Conservation (phyloP, 2,797 vertebrate genomes). For the Cyprinodon diabolis region DNA sequence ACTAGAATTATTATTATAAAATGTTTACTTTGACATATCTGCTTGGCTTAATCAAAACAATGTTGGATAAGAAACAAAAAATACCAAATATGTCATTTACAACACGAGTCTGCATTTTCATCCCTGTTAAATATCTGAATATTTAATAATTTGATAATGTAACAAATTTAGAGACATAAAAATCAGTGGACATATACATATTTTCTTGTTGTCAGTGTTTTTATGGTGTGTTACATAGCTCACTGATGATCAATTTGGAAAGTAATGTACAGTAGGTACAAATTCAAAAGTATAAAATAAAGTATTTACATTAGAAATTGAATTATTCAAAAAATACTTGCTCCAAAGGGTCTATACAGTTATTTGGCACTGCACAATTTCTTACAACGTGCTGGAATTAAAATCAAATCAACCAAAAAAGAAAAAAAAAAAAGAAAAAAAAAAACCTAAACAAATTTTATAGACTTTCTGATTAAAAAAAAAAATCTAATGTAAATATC, state of each 20-base stretch:
- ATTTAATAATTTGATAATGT: neutral
- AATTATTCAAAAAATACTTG: neutral
- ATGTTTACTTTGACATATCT: neutral
- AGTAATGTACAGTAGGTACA: neutral
- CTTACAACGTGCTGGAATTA: conserved; percentile 17
- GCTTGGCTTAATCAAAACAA: neutral
- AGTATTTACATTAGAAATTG: conserved; percentile 8
- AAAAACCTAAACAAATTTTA: neutral
- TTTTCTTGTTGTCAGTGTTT: neutral
- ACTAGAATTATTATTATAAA: too few relatives aligned
- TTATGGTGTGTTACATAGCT: neutral
- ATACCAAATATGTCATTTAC: neutral
- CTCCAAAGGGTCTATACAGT: neutral
- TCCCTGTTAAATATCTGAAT: neutral
- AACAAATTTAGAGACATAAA: neutral
- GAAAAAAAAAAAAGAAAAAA: neutral
- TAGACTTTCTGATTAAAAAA: neutral
- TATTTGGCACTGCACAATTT: neutral
- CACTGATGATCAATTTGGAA: conserved; percentile 1
- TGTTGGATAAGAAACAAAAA: neutral
- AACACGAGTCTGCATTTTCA: neutral
- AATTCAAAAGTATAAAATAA: neutral
- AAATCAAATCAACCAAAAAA: neutral
- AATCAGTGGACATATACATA: neutral
- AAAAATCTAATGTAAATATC: neutral